Evolutionary conservation across 2,888 invertebrate genomes (phyloP).

Genomic region (Coelinius sp.): DNA sequence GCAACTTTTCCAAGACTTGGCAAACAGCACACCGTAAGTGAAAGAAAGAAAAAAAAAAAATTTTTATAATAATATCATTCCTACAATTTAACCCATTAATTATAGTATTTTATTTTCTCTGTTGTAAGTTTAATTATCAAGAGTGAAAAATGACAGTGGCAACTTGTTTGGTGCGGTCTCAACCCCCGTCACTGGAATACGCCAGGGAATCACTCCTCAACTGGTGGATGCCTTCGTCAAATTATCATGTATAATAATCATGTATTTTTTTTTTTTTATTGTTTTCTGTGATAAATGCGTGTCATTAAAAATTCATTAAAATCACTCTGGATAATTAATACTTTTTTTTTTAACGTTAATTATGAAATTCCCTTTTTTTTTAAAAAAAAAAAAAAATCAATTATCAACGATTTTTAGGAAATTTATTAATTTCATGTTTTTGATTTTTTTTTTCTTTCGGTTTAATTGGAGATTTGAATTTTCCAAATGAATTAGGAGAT

Average conservation of each 20-base stretch:
- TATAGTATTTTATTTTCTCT: neutral
- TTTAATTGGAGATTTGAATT: no score
- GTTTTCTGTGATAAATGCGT: neutral
- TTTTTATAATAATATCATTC: no score
- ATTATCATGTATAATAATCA: neutral
- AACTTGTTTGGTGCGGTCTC: neutral
- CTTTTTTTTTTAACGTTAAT: neutral
- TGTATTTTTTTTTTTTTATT: neutral
- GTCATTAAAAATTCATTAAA: neutral
- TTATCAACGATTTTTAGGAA: no score
- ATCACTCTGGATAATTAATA: slow-evolving; percentile 5
- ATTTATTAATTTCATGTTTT: no score
- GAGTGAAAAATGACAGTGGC: neutral
- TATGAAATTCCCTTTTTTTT: no score
- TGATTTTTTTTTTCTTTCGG: no score
- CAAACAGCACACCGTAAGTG: slow-evolving; percentile 63
- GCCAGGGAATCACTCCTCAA: neutral
- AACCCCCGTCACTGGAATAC: neutral
- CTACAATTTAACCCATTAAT: no score
- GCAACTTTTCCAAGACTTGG: slow-evolving; percentile 67
- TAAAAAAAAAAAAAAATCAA: no score
- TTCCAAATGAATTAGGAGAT: neutral
- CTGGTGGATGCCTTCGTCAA: neutral
- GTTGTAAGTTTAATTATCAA: slow-evolving; percentile 2
- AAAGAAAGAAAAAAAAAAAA: no score